Percentiles rank a stretch among this genome's conserved stretches.
Evolutionary conservation across 2,113 vertebrate species (phyloP).

Genomic region (Caloenas nicobarica): DNA sequence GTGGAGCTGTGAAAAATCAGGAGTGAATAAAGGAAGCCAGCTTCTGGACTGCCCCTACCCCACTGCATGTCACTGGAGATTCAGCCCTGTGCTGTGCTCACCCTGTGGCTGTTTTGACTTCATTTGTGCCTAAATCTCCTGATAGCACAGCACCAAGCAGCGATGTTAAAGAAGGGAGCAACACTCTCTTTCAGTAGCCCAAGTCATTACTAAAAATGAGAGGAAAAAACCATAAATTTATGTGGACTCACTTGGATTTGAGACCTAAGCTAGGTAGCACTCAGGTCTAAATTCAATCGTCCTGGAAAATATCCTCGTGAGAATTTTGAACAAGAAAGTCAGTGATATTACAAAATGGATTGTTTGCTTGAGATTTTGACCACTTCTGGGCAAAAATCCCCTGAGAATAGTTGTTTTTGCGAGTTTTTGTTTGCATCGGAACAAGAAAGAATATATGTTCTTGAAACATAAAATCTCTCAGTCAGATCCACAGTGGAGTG

Average conservation of each 20-base stretch:
- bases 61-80: fast-evolving
- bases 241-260: not conserved
- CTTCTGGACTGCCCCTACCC: not conserved
- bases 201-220: not conserved
- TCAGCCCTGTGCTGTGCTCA: not conserved
- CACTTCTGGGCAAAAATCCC: not conserved
- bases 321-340: not conserved
- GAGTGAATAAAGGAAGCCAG: not conserved
- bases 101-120: not conserved
- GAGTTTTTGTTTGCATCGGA: slow-evolving; percentile 7
- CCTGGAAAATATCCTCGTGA: not conserved
- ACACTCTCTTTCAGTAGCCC: not conserved
- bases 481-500: not conserved
- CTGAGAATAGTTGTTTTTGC: not conserved
- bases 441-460: not conserved
- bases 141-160: not conserved
- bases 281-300: not conserved
- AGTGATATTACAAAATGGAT: not conserved
- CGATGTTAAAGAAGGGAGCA: fast-evolving
- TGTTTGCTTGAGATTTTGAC: slow-evolving; percentile 8
- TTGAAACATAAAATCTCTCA: not conserved
- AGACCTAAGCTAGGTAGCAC: not conserved
- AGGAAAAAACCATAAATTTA: not conserved
- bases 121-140: not conserved
- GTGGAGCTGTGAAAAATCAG: not conserved